Evolutionary conservation across 2,888 invertebrate genomes (phyloP).

Genomic region (Lutraria lutraria): DNA sequence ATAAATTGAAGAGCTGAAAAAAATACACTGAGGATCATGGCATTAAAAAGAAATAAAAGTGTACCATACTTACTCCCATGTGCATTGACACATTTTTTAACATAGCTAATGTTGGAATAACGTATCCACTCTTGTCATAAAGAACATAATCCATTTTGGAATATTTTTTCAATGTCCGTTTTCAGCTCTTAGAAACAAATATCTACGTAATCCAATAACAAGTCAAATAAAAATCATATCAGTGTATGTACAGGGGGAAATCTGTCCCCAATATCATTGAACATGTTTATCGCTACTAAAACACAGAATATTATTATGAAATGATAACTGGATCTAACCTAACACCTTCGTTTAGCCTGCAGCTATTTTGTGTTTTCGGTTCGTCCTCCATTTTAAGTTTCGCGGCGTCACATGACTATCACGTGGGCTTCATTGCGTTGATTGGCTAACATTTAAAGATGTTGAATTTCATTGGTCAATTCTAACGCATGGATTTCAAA

Average conservation of each 20-base stretch:
- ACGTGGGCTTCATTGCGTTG: slow-evolving; percentile 27
- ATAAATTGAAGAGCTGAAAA: too few species aligned
- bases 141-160: slow-evolving; percentile 1
- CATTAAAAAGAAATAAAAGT: too few species aligned
- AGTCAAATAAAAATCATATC: not conserved
- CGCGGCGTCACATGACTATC: slow-evolving; percentile 41
- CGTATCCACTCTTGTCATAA: not conserved
- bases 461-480: slow-evolving; percentile 29
- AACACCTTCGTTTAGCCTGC: slow-evolving; percentile 23
- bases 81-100: slow-evolving; percentile 46
- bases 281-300: slow-evolving; percentile 4
- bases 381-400: not conserved
- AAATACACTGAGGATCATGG: too few species aligned
- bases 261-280: not conserved
- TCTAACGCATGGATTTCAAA: slow-evolving; percentile 27
- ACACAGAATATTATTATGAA: not conserved
- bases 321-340: not conserved
- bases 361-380: slow-evolving; percentile 22
- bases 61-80: slow-evolving; percentile 37
- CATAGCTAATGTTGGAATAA: slow-evolving; percentile 33
- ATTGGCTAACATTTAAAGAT: slow-evolving; percentile 43
- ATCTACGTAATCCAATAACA: not conserved
- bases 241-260: not conserved
- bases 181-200: not conserved
- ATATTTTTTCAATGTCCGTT: not conserved